A percentile compares a stretch with the other conserved stretches of the same genome.
These are phyloP conservation scores for Cyaniris semiargus DNA, from an alignment of 2,888 invertebrate genomes.

Conservation along the genomic window DNA sequence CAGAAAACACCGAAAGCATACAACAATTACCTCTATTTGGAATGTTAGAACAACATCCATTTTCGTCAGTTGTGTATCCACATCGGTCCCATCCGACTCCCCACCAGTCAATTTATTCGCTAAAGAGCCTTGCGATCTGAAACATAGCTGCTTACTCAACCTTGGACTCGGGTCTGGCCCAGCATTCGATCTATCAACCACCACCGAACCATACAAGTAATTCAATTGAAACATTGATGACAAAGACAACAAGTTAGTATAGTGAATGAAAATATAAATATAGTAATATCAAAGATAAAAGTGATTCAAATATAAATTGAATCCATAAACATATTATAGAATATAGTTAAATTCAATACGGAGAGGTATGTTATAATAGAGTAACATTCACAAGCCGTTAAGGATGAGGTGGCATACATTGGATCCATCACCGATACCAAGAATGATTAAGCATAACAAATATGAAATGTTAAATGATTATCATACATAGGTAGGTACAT, in stretches of 20 bases:
- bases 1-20: slow-evolving; percentile 12
- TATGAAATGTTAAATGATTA: slow-evolving; percentile 65
- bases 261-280: neutral
- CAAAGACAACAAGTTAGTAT: slow-evolving; percentile 6
- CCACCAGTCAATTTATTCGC: slow-evolving; percentile 96
- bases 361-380: slow-evolving; percentile 38
- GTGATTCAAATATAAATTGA: slow-evolving; percentile 3
- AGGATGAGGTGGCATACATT: slow-evolving; percentile 63
- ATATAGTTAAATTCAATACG: slow-evolving; percentile 37
- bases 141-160: slow-evolving; percentile 82
- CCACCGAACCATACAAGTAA: slow-evolving; percentile 41
- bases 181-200: slow-evolving; percentile 72
- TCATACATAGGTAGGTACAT: slow-evolving; percentile 44
- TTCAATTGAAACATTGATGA: slow-evolving; percentile 26
- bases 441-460: slow-evolving; percentile 78
- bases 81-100: slow-evolving; percentile 96
- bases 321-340: slow-evolving; percentile 30
- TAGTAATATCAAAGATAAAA: slow-evolving; percentile 18
- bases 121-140: slow-evolving; percentile 94
- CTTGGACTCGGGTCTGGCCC: slow-evolving; percentile 80
- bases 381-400: slow-evolving; percentile 49
- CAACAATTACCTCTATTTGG: slow-evolving; percentile 90
- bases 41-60: slow-evolving; percentile 98
- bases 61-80: slow-evolving; percentile 97
- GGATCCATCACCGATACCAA: slow-evolving; percentile 78